A percentile compares a stretch with the other conserved stretches of the same genome.
phyloP scores from a whole-genome alignment of 1,140 invertebrate genomes.

The Lordiphosa stackelbergi region DNA sequence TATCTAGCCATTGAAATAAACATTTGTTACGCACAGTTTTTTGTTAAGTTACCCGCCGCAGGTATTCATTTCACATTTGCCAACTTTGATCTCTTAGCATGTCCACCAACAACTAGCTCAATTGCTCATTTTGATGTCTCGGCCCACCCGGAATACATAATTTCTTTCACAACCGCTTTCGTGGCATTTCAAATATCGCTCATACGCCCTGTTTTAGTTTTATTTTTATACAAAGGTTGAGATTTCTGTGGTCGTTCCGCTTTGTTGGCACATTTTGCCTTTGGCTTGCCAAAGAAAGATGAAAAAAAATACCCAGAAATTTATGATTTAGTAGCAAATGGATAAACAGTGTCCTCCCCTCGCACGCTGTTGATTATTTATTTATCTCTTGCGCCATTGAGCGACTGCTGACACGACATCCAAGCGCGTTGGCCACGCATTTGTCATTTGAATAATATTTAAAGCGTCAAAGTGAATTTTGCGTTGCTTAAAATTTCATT shows the following conservation, averaged over 20 bases:
- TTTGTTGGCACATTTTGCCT: conserved; percentile 25
- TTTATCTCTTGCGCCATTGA: conserved; percentile 62
- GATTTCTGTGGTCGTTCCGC: conserved; percentile 12
- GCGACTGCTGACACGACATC: conserved; percentile 54
- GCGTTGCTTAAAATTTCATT: conserved; percentile 38
- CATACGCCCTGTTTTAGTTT: conserved; percentile 31
- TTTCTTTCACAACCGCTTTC: conserved; percentile 39
- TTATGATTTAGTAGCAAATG: conserved; percentile 44
- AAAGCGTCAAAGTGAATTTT: no score
- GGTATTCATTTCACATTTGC: no score
- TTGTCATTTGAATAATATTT: no score
- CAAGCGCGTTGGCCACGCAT: conserved; percentile 10
- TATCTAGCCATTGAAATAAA: no score
- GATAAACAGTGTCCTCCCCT: conserved; percentile 3
- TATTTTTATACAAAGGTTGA: conserved; percentile 6
- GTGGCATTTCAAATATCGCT: conserved; percentile 38
- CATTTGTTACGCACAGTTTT: no score
- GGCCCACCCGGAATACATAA: conserved; percentile 53
- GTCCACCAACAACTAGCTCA: background rate
- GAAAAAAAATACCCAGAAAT: background rate
- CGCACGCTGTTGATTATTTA: conserved; percentile 36
- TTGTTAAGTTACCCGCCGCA: no score
- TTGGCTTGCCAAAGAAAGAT: conserved; percentile 26
- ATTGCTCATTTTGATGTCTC: conserved; percentile 23
- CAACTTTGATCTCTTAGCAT: conserved; percentile 9